A percentile compares a stretch with the other conserved stretches of the same genome.
Conservation (phyloP, 30 jellyfish, hydroid and myxozoan species). For the Turritopsis dohrnii region DNA sequence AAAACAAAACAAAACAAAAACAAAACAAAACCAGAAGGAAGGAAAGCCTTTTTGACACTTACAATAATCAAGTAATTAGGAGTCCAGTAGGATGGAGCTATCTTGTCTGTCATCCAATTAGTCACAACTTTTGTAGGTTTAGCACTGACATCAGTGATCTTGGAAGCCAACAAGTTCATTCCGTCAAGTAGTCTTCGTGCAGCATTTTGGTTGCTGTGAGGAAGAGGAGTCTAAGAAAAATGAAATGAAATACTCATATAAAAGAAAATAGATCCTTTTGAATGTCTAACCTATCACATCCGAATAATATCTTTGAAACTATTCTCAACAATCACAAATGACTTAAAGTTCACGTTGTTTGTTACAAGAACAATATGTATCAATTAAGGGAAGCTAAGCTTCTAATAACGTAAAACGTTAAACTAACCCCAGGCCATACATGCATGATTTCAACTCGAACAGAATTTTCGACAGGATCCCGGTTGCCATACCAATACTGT, state of each 20-base stretch:
- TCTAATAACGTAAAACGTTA: background rate
- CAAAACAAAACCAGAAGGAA: background rate
- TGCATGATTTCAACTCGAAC: constrained; percentile 92
- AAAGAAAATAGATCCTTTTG: background rate
- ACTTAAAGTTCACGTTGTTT: too few relatives aligned
- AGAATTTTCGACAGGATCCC: constrained; percentile 87
- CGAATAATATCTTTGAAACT: too few relatives aligned
- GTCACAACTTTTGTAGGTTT: constrained; percentile 94
- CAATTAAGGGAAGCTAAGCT: too few relatives aligned
- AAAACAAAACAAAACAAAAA: constrained; percentile 1
- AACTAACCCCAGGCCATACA: constrained; percentile 93
- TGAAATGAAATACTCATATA: background rate
- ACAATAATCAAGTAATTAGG: constrained; percentile 85
- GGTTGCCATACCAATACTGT: constrained; percentile 96
- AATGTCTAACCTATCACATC: too few relatives aligned
- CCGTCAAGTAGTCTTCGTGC: constrained; percentile 94
- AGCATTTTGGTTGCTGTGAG: constrained; percentile 78
- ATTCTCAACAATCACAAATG: too few relatives aligned
- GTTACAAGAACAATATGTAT: background rate
- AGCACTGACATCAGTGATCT: constrained; percentile 84
- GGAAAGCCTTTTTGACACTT: constrained; percentile 21
- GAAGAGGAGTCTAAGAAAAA: constrained; percentile 51
- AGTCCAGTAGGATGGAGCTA: constrained; percentile 94
- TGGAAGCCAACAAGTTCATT: constrained; percentile 61
- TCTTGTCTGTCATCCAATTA: constrained; percentile 92